Evolutionary conservation across 2,888 invertebrate species (phyloP).

Genomic region (Auanema sp.): DNA sequence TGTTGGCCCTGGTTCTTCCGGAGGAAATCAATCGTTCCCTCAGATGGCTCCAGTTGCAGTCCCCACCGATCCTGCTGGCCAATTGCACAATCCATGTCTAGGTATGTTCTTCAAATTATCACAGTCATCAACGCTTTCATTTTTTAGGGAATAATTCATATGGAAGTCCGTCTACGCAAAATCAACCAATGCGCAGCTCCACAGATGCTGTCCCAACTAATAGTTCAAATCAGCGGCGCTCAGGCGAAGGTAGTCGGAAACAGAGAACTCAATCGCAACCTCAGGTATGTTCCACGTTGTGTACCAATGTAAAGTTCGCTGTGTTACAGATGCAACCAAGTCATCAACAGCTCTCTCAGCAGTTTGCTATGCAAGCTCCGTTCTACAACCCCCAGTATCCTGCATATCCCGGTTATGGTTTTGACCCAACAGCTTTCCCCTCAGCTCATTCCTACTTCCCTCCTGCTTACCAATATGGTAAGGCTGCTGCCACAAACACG

Average conservation of each 20-base stretch:
- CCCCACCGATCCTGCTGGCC: slow-evolving; percentile 3
- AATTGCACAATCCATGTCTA: not conserved
- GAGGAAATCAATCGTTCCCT: slow-evolving; percentile 4
- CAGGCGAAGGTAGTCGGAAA: too few species aligned
- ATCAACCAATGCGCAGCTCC: too few species aligned
- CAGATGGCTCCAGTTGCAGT: slow-evolving; percentile 5
- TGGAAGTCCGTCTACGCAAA: too few species aligned
- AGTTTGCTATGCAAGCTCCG: too few species aligned
- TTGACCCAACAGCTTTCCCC: slow-evolving; percentile 13
- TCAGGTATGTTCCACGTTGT: too few species aligned
- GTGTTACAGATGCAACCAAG: too few species aligned
- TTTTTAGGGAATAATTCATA: not conserved
- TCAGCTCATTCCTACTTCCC: not conserved
- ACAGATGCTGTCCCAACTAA: too few species aligned
- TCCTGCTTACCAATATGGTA: not conserved
- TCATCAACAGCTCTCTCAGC: too few species aligned
- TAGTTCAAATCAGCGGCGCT: too few species aligned
- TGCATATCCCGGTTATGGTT: slow-evolving; percentile 1
- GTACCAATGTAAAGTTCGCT: too few species aligned
- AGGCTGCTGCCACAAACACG: not conserved
- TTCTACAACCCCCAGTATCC: too few species aligned
- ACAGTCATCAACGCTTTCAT: not conserved
- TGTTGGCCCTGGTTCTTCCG: slow-evolving; percentile 16
- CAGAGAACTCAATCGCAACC: too few species aligned
- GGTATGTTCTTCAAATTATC: not conserved